Conservation (phyloP, 2,888 invertebrate species). For the Drosophila helvetica region DNA sequence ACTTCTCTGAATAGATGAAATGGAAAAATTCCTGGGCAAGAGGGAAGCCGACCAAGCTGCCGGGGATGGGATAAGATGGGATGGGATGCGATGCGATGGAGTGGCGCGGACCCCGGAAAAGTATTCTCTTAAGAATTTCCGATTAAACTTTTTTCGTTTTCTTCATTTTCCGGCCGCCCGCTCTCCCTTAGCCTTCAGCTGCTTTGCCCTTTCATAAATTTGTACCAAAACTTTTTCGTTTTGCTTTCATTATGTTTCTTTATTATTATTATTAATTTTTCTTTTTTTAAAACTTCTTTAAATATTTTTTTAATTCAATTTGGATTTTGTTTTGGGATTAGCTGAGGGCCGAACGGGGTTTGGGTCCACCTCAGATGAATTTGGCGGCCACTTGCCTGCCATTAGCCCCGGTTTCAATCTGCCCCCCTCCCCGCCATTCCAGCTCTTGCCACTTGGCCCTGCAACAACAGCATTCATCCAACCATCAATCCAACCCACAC, state of each 20-base stretch:
- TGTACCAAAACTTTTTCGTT: slow-evolving; percentile 6
- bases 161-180: no score
- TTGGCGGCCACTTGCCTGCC: slow-evolving; percentile 40
- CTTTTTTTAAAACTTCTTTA: background rate
- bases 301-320: slow-evolving; percentile 13
- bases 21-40: slow-evolving; percentile 20
- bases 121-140: slow-evolving; percentile 37
- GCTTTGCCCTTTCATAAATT: slow-evolving; percentile 1
- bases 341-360: slow-evolving; percentile 6
- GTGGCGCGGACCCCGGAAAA: slow-evolving; percentile 11
- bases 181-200: background rate
- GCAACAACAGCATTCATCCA: slow-evolving; percentile 1
- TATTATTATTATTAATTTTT: background rate
- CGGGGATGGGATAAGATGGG: background rate
- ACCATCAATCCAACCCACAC: slow-evolving; percentile 4
- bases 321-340: slow-evolving; percentile 2
- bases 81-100: background rate
- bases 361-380: slow-evolving; percentile 10
- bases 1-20: slow-evolving; percentile 40
- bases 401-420: slow-evolving; percentile 20
- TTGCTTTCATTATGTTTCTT: background rate
- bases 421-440: background rate
- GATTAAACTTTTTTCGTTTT: slow-evolving; percentile 34
- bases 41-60: background rate
- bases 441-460: background rate